Conservation (phyloP, 2,797 vertebrate genomes). For the Anguilla pacifica region DNA sequence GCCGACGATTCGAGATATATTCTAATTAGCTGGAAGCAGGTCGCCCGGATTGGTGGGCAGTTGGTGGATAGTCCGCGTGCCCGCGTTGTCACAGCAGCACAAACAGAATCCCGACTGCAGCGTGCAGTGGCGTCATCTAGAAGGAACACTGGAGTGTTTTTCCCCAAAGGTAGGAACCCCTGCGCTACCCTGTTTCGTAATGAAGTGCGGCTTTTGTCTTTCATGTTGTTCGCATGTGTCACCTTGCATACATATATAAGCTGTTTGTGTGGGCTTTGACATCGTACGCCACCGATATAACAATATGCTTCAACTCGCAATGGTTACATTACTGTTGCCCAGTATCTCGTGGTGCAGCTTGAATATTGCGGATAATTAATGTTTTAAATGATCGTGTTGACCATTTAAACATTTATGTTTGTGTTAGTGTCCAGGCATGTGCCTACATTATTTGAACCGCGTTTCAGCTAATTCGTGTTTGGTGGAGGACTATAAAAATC, state of each 20-base stretch:
- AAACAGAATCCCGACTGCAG: conserved; percentile 22
- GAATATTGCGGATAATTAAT: conserved; percentile 20
- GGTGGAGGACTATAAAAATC: not conserved
- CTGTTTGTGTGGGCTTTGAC: not conserved
- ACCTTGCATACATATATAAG: not conserved
- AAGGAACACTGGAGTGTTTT: conserved; percentile 55
- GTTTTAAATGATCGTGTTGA: not conserved
- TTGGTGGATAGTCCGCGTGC: conserved; percentile 13
- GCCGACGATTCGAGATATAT: conserved; percentile 24
- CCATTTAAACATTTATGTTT: not conserved
- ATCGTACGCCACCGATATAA: not conserved
- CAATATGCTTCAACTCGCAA: conserved; percentile 1
- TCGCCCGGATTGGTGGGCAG: conserved; percentile 7
- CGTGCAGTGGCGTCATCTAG: conserved; percentile 39
- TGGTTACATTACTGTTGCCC: no score
- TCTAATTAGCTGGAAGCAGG: conserved; percentile 19
- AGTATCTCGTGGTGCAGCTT: not conserved
- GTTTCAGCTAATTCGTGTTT: not conserved
- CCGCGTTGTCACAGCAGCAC: conserved; percentile 20
- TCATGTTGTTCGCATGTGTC: not conserved
- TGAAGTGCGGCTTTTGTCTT: conserved; percentile 18
- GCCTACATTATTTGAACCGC: not conserved
- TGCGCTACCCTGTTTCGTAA: conserved; percentile 2
- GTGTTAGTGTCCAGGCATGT: not conserved
- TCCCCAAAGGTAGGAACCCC: conserved; percentile 45